Evolutionary conservation across 2,113 vertebrate species (phyloP).

Genomic region (Tympanuchus pallidicinctus): DNA sequence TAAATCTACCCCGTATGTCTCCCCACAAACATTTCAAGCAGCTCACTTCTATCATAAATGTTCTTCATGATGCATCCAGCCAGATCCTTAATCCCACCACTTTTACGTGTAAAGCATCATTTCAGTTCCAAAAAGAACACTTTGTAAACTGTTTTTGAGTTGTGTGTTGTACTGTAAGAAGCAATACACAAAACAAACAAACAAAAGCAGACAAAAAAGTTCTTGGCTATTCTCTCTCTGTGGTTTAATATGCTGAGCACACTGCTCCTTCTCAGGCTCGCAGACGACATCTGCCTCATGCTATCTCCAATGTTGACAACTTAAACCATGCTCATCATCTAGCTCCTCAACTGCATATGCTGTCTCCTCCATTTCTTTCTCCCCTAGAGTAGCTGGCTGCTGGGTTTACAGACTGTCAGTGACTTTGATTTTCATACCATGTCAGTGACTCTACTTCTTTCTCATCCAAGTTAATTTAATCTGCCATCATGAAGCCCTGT

Average conservation of each 20-base stretch:
- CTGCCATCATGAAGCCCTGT: not conserved
- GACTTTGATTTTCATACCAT: not conserved
- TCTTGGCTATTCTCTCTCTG: not conserved
- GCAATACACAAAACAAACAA: not conserved
- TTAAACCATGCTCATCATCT: not conserved
- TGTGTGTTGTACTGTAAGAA: not conserved
- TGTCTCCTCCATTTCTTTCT: not conserved
- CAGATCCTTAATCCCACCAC: not conserved
- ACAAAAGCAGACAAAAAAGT: not conserved
- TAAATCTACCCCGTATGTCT: not conserved
- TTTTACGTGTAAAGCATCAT: not conserved
- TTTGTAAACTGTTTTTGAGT: not conserved
- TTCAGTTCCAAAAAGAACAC: not conserved
- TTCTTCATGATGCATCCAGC: not conserved
- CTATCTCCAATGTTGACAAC: not conserved
- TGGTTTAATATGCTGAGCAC: not conserved
- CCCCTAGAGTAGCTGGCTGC: not conserved
- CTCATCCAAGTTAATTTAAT: slow-evolving; percentile 15
- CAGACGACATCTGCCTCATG: not conserved
- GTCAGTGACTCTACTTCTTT: not conserved
- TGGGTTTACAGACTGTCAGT: not conserved
- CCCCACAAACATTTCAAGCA: not conserved
- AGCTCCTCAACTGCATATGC: not conserved
- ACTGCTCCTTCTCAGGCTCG: not conserved
- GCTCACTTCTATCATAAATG: not conserved